Base-by-base conservation (phyloP, 2,888 invertebrate species). In the Rhorus exstirpatorius region DNA sequence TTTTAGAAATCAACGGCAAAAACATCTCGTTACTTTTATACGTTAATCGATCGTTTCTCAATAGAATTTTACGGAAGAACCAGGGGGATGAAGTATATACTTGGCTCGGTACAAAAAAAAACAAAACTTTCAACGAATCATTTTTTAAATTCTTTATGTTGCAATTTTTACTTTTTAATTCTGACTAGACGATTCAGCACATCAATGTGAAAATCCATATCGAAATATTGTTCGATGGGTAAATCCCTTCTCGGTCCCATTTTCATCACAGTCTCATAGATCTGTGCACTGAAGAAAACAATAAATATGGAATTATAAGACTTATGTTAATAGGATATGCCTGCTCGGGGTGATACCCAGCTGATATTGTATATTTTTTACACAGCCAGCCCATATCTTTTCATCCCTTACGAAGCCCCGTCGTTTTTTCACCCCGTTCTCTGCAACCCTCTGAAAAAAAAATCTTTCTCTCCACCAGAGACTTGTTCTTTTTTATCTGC, bases 401-500 rank as follows among this genome's bases (percentile, higher is more conserved):
- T 46, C 44, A 72, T 77, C 51, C 38, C 68, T 31, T 24, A 35
- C 46, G 61, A 35, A 77, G 10, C 53, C 72, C 68, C 61, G 72
- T 46, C 46, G 46, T 68, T 77, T 71, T 79, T 75, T 71, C 44
- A 72, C 44, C 63, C 71, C 71, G 38, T 58, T 75, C 61, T 49
- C 46, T 10, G 35, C 41, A 31, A 53, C 35, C 41, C 21, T 38
- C 12, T 24, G 60, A 80, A 49, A 68, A 80, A 35, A 60, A 53
- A n/a, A n/a, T n/a, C n/a, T 67, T 60, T 67, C 49, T 68, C 49
- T 58, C 46, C 26, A 38, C 38, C 44, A 8, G 44, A 78, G 71
- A 63, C 71, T 72, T 70, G 61, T 79, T 61, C 58, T 41, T 71
- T 65, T 82, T 75, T 83, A 63, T 55, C 53, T 41, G n/a, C 41